Conservation (phyloP, 2,113 vertebrate species). For the Podilymbus podiceps region DNA sequence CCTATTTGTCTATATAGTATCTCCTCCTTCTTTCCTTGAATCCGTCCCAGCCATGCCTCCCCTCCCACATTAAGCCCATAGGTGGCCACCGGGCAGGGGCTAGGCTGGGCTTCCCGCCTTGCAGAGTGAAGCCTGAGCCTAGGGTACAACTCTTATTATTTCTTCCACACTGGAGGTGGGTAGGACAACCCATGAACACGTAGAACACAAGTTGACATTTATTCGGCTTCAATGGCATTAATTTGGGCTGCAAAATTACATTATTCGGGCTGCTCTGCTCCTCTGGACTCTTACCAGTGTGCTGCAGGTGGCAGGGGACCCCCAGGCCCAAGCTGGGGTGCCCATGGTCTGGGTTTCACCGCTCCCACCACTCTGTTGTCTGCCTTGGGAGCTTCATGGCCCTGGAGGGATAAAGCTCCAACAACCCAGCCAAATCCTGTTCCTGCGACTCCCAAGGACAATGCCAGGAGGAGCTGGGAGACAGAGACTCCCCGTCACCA, state of each 20-base stretch:
- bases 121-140: too few relatives aligned
- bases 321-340: not conserved
- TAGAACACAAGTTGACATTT: not conserved
- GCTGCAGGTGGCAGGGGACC: not conserved
- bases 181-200: not conserved
- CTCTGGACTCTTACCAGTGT: fast-evolving
- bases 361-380: not conserved
- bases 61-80: not conserved
- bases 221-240: not conserved
- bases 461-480: not conserved
- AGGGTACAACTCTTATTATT: not conserved
- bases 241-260: not conserved
- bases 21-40: not conserved
- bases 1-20: not conserved
- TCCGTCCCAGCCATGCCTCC: not conserved
- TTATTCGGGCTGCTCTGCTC: not conserved
- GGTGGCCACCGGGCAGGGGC: fast-evolving
- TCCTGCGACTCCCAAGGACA: not conserved
- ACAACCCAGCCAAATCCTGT: not conserved
- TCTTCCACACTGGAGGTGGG: not conserved
- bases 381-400: not conserved
- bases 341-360: not conserved
- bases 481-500: not conserved
- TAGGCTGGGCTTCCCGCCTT: not conserved
- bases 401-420: not conserved